These are phyloP conservation scores for Melanotaenia boesemani DNA, from an alignment of 2,797 vertebrate genomes.

Conservation along the genomic window DNA sequence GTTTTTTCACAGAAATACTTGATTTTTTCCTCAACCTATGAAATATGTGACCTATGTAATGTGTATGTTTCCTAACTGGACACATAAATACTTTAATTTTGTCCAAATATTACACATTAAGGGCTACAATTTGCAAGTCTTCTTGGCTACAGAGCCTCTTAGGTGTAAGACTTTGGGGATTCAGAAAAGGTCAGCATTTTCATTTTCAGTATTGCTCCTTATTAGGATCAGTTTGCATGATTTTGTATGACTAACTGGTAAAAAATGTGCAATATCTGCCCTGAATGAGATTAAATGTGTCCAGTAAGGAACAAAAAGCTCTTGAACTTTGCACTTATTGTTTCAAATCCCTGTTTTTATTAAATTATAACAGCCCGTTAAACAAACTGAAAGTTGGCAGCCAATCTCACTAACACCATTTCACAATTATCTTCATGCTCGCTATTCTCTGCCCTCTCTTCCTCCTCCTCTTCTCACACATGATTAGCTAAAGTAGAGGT, in stretches of 20 bases:
- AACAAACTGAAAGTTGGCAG: background rate
- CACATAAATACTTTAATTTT: background rate
- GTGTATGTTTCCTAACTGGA: background rate
- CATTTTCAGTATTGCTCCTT: background rate
- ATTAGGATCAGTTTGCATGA: background rate
- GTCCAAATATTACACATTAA: slow-evolving; percentile 19
- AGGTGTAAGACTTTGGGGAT: slow-evolving; percentile 30
- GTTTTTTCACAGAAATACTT: background rate
- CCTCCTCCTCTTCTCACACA: background rate
- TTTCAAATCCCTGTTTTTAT: slow-evolving; percentile 1
- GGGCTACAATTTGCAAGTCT: slow-evolving; percentile 7
- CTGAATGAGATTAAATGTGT: background rate
- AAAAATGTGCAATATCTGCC: background rate
- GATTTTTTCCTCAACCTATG: background rate
- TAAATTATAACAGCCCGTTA: background rate
- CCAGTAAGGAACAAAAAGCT: background rate
- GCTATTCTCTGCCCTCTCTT: background rate
- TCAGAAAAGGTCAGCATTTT: background rate
- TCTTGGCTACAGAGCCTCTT: slow-evolving; percentile 26
- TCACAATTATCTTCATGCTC: background rate
- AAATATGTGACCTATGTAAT: background rate
- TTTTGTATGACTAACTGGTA: background rate
- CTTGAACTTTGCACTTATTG: background rate
- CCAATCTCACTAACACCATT: background rate
- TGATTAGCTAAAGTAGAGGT: background rate